A percentile compares a stretch with the other conserved stretches of the same genome.
phyloP scores from a whole-genome alignment of 2,797 vertebrate genomes.

The Paratrypauchen microcephalus region DNA sequence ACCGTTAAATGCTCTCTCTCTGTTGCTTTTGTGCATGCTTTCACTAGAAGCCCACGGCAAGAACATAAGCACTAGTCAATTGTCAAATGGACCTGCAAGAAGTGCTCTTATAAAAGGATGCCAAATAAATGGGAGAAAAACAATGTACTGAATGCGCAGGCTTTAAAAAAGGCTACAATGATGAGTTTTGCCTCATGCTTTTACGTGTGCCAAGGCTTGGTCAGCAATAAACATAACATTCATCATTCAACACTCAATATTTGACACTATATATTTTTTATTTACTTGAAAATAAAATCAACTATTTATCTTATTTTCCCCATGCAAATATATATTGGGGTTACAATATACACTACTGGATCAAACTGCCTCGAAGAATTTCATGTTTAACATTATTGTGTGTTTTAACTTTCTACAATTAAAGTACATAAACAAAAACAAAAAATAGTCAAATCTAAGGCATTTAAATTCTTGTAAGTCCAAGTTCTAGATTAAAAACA shows the following conservation, averaged over 20 bases:
- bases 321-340: too few relatives aligned
- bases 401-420: not conserved
- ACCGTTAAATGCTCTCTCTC: constrained; percentile 47
- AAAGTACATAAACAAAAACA: not conserved
- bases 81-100: constrained; percentile 64
- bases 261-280: too few relatives aligned
- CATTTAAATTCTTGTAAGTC: not conserved
- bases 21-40: constrained; percentile 44
- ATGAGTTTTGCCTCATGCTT: constrained; percentile 23
- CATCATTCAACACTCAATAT: too few relatives aligned
- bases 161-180: constrained; percentile 32
- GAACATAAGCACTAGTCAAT: constrained; percentile 43
- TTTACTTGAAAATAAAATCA: too few relatives aligned
- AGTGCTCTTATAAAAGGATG: constrained; percentile 14
- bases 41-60: constrained; percentile 15
- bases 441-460: too few relatives aligned
- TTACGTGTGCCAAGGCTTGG: not conserved
- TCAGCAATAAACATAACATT: not conserved
- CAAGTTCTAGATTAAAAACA: not conserved
- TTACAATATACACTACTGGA: too few relatives aligned
- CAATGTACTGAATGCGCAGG: constrained; percentile 28
- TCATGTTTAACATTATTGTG: too few relatives aligned
- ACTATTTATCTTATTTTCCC: too few relatives aligned
- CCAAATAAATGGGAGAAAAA: constrained; percentile 35
- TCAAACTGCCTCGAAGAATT: too few relatives aligned